phyloP scores from a whole-genome alignment of 2,888 invertebrate species.

The Isotomurus palustris region DNA sequence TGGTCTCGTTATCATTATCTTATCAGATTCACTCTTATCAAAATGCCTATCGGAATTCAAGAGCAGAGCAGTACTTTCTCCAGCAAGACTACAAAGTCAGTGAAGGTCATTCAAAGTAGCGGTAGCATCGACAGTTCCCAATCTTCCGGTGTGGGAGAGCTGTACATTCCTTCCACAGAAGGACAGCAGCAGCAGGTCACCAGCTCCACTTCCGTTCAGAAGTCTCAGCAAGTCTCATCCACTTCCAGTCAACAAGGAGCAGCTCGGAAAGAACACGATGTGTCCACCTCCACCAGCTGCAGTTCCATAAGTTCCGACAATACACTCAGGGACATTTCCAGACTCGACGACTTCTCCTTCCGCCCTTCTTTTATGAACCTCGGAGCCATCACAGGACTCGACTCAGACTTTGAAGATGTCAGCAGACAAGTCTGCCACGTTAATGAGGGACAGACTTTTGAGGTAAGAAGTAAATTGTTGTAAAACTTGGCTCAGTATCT shows the following conservation, averaged over 20 bases:
- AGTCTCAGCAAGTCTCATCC: no score
- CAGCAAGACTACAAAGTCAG: neutral
- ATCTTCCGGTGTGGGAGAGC: neutral
- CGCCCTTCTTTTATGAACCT: neutral
- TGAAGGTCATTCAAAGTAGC: neutral
- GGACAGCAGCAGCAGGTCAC: no score
- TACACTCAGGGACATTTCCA: neutral
- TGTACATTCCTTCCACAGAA: neutral
- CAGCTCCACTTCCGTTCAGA: no score
- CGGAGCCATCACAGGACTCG: neutral
- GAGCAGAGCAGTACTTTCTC: neutral
- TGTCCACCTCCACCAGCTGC: neutral
- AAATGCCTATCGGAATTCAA: conserved; percentile 5
- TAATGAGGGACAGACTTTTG: conserved; percentile 8
- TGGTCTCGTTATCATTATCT: neutral
- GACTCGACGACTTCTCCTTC: conserved; percentile 1
- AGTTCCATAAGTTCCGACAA: neutral
- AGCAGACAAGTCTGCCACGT: neutral
- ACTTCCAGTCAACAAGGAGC: neutral
- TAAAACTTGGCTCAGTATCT: neutral
- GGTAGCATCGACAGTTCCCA: neutral
- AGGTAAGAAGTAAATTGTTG: neutral
- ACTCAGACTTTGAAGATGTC: conserved; percentile 4
- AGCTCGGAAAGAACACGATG: neutral
- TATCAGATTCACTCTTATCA: neutral